Base-by-base conservation (phyloP, 1,140 invertebrate species). In the Xylocopa sonorina region DNA sequence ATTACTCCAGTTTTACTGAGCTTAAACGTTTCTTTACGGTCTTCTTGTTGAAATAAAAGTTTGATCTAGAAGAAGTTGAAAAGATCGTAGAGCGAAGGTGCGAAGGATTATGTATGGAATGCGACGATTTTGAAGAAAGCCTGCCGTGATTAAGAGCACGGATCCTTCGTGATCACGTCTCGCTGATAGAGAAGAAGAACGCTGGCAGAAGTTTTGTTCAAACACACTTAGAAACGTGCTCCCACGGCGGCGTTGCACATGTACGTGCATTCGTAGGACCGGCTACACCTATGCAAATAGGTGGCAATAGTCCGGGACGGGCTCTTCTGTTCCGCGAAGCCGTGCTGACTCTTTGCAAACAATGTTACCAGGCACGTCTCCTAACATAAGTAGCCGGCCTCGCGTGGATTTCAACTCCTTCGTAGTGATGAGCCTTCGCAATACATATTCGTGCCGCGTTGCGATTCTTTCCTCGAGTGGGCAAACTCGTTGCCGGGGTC, bases 281-380 rank as follows among this genome's bases (percentile, higher is more conserved):
- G 79, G 78, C 78, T 86, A 88, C 87, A 88, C 84, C 87, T 88
- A 87, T 84, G 84, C 81, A 86, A 88, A 88, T 81, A 85, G 57
- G 77, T 64, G 74, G 72, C 43, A 67, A 50, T n/a, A 32, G 64
- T 50, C 29, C 51, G 7, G 21, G 62, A 53, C 16, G 67, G 66
- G n/a, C 38, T 55, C 67, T 73, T 74, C 73, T 86, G 68, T 83
- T 81, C 81, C 43, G 51, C 78, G 74, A 75, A 73, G 58, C 83
- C 73, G 64, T 57, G 78, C 82, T 81, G 82, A 87, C 78, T 86
- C 86, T 87, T 84, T 84, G 86, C 85, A 87, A 87, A 87, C 86
- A 87, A 81, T 87, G 85, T 83, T 82, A 51, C 84, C 75, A 87
- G 84, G 84, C 80, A 84, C 81, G 82, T 87, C 85, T 48, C 72